Evolutionary conservation across 1,140 invertebrate species (phyloP).

Genomic region (Fragariocoptes setiger): DNA sequence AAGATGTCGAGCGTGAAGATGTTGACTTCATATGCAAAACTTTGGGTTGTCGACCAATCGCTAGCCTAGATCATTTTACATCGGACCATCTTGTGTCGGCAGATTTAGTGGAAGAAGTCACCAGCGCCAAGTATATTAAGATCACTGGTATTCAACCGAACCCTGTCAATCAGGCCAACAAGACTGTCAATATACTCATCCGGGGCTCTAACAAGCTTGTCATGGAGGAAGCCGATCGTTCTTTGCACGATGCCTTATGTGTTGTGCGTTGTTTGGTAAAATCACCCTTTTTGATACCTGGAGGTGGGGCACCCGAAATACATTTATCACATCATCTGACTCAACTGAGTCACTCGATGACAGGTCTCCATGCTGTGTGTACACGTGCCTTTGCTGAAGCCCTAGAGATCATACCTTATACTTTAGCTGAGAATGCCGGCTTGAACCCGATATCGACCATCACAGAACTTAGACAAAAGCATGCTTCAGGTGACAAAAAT

Average conservation of each 20-base stretch:
- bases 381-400: constrained; percentile 69
- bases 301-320: constrained; percentile 88
- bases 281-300: constrained; percentile 55
- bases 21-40: constrained; percentile 87
- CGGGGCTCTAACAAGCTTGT: constrained; percentile 92
- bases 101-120: constrained; percentile 76
- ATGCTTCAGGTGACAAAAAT: constrained; percentile 44
- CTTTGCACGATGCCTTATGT: constrained; percentile 88
- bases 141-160: constrained; percentile 18
- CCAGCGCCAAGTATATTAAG: constrained; percentile 67
- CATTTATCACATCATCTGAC: constrained; percentile 58
- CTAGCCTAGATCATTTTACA: constrained; percentile 86
- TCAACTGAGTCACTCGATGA: constrained; percentile 42
- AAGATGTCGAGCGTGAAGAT: constrained; percentile 89
- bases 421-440: constrained; percentile 97
- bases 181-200: constrained; percentile 68
- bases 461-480: constrained; percentile 73
- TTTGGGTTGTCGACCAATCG: constrained; percentile 71
- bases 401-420: constrained; percentile 82
- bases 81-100: constrained; percentile 64
- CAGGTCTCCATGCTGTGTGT: constrained; percentile 78
- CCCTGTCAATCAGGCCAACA: constrained; percentile 11
- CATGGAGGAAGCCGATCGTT: constrained; percentile 63
- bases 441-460: constrained; percentile 86
- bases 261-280: constrained; percentile 88